Conservation (phyloP, 2,888 invertebrate species). For the Lasius fuliginosus region DNA sequence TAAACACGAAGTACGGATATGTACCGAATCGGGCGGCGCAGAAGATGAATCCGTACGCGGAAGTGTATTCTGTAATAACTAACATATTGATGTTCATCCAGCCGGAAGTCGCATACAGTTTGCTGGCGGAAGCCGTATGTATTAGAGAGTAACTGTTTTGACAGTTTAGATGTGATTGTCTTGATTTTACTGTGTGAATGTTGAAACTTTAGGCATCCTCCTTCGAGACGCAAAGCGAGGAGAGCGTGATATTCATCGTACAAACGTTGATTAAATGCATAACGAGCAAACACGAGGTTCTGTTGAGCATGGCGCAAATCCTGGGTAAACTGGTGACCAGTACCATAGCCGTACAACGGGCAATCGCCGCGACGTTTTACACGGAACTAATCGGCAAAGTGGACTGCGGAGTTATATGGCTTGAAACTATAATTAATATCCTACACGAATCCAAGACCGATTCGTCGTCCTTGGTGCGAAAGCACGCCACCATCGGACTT, state of each 20-base stretch:
- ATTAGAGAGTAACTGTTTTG: not conserved
- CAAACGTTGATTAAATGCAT: conserved; percentile 78
- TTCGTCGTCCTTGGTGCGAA: conserved; percentile 81
- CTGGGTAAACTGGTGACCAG: conserved; percentile 80
- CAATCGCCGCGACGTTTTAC: conserved; percentile 79
- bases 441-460: conserved; percentile 81
- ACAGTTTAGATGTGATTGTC: conserved; percentile 2
- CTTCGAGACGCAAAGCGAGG: conserved; percentile 78
- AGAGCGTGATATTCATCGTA: conserved; percentile 78
- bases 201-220: conserved; percentile 72
- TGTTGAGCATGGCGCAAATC: conserved; percentile 75
- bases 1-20: conserved; percentile 82
- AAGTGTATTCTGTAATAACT: conserved; percentile 79
- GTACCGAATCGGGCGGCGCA: conserved; percentile 82
- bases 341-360: conserved; percentile 79
- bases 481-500: conserved; percentile 81
- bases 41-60: conserved; percentile 80
- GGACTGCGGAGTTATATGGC: conserved; percentile 79
- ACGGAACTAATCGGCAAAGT: conserved; percentile 80
- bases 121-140: conserved; percentile 76
- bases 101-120: conserved; percentile 72
- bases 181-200: not conserved
- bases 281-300: conserved; percentile 64
- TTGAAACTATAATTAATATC: conserved; percentile 81
- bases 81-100: conserved; percentile 77